These are phyloP conservation scores for Recurvirostra avosetta DNA, from an alignment of 2,113 vertebrate genomes.

Conservation along the genomic window DNA sequence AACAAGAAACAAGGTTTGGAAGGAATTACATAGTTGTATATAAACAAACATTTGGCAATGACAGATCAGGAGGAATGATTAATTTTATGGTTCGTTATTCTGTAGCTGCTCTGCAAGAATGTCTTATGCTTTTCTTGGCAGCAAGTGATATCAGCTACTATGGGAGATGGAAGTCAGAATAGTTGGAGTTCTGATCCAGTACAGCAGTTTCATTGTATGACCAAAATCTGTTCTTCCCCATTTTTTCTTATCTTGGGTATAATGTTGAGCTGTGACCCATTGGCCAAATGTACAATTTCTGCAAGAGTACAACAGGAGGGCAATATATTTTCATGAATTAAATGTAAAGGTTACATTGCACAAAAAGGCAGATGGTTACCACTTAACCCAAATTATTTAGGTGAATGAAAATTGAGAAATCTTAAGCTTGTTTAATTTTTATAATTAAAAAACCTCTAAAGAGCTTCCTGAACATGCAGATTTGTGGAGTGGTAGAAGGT, in stretches of 20 bases:
- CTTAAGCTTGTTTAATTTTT: neutral
- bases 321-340: neutral
- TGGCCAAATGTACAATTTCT: neutral
- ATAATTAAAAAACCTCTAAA: neutral
- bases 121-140: neutral
- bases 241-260: neutral
- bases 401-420: neutral
- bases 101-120: neutral
- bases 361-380: neutral
- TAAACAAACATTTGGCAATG: conserved; percentile 1
- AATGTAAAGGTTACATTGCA: neutral
- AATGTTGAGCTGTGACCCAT: neutral
- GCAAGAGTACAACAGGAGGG: neutral
- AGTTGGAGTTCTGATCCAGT: neutral
- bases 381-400: neutral
- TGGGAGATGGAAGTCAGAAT: neutral
- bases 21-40: neutral
- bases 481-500: neutral
- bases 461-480: neutral
- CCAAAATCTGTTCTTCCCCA: accelerated
- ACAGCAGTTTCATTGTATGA: neutral
- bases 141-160: neutral
- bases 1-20: neutral
- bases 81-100: neutral
- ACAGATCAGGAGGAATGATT: neutral